Percentiles rank a stretch among this genome's conserved stretches.
These are phyloP conservation scores for Eptesicus fuscus DNA, from an alignment of 2,113 vertebrate species.

Conservation along the genomic window DNA sequence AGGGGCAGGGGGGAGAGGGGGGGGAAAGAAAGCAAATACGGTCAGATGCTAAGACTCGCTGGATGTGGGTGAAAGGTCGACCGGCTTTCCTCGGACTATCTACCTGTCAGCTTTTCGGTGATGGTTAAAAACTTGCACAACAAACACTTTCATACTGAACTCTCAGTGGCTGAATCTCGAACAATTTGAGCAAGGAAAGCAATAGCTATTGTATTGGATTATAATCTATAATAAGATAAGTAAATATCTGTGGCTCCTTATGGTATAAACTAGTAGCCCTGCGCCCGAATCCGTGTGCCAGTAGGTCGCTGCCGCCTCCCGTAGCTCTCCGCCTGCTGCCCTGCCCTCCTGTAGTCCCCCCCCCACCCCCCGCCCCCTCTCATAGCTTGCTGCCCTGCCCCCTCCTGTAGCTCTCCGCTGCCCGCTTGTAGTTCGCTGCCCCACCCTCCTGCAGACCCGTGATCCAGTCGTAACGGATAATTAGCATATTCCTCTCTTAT, in stretches of 20 bases:
- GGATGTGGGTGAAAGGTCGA: neutral
- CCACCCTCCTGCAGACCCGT: too few species aligned
- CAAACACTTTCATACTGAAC: neutral
- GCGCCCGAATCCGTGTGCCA: too few species aligned
- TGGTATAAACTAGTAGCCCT: neutral
- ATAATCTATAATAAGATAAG: neutral
- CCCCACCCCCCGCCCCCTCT: too few species aligned
- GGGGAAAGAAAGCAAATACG: neutral
- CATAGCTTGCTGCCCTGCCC: too few species aligned
- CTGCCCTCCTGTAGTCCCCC: too few species aligned
- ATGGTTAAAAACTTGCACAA: neutral
- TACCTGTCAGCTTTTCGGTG: neutral
- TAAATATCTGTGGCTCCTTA: neutral
- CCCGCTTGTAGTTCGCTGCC: too few species aligned
- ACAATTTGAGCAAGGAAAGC: neutral
- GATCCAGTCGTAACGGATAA: too few species aligned
- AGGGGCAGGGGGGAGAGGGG: neutral
- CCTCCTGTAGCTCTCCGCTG: too few species aligned
- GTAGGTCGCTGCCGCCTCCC: too few species aligned
- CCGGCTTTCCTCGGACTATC: neutral
- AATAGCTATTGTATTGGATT: neutral
- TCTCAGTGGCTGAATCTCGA: neutral
- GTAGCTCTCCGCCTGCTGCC: too few species aligned
- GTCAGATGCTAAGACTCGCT: neutral
- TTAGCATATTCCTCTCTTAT: too few species aligned